phyloP scores from a whole-genome alignment of 2,113 vertebrate species.

The Syngnathus scovelli region DNA sequence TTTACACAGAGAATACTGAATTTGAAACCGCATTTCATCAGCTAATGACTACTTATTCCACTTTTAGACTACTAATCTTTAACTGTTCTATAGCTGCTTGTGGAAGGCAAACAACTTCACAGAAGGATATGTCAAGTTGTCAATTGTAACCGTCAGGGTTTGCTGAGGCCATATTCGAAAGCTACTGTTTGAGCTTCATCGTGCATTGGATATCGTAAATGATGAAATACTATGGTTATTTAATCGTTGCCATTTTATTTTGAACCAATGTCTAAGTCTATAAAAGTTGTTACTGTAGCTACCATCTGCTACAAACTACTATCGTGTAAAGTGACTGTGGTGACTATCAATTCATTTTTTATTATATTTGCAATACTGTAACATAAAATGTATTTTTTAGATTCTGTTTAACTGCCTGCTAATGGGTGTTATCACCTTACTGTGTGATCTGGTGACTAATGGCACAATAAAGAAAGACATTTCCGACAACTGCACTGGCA shows the following conservation, averaged over 20 bases:
- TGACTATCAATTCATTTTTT: neutral
- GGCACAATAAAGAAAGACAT: constrained; percentile 63
- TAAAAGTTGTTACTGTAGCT: no score
- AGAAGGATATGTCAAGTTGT: neutral
- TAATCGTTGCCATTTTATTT: no score
- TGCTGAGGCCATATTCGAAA: neutral
- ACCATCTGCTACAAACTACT: neutral
- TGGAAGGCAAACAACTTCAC: neutral
- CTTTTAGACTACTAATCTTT: neutral
- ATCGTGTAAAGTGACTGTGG: neutral
- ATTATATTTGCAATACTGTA: neutral
- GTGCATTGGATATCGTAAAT: no score
- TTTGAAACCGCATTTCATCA: neutral
- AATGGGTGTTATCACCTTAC: constrained; percentile 2
- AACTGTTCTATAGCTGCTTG: neutral
- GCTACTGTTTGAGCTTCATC: neutral
- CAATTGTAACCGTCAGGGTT: neutral
- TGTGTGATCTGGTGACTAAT: constrained; percentile 53
- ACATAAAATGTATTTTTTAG: constrained; percentile 1
- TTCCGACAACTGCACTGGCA: constrained; percentile 64
- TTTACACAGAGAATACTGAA: neutral
- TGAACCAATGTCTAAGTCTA: no score
- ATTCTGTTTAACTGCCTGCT: neutral
- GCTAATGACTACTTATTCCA: neutral
- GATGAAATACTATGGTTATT: no score